Conservation (phyloP, 2,888 invertebrate species). For the Doris montereyensis region DNA sequence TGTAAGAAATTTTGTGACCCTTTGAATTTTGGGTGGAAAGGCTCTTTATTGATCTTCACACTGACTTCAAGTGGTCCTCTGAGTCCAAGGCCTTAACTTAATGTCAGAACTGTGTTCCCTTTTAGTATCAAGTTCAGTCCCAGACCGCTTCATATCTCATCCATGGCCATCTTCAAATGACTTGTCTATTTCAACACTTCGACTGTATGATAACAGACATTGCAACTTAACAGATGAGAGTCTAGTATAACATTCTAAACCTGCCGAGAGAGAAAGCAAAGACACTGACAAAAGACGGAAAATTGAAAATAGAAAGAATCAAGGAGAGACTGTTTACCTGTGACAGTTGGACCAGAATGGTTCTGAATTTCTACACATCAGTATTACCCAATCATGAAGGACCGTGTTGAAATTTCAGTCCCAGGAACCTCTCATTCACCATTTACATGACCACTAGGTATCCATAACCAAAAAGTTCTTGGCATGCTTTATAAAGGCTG, state of each 20-base stretch:
- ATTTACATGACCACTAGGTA: background rate
- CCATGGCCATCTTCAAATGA: background rate
- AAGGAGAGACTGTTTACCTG: too few relatives aligned
- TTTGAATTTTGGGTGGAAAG: slow-evolving; percentile 27
- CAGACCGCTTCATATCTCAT: background rate
- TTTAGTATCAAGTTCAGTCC: too few relatives aligned
- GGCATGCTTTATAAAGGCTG: background rate
- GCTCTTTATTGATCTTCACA: slow-evolving; percentile 33
- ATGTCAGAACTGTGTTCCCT: background rate
- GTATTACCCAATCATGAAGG: background rate
- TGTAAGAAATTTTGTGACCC: slow-evolving; percentile 38
- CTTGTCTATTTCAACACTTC: background rate
- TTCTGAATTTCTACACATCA: background rate
- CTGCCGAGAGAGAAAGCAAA: background rate
- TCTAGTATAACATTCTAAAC: background rate
- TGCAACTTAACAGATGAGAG: too few relatives aligned
- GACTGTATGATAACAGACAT: slow-evolving; percentile 6
- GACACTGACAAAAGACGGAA: background rate
- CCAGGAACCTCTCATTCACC: too few relatives aligned
- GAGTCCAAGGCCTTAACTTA: background rate
- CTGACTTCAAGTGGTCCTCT: slow-evolving; percentile 27
- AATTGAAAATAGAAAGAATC: too few relatives aligned
- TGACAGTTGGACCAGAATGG: background rate
- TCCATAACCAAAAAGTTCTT: background rate
- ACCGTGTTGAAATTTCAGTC: too few relatives aligned